Base-by-base conservation (phyloP, 1,140 invertebrate genomes). In the Alviniconcha marisindica region DNA sequence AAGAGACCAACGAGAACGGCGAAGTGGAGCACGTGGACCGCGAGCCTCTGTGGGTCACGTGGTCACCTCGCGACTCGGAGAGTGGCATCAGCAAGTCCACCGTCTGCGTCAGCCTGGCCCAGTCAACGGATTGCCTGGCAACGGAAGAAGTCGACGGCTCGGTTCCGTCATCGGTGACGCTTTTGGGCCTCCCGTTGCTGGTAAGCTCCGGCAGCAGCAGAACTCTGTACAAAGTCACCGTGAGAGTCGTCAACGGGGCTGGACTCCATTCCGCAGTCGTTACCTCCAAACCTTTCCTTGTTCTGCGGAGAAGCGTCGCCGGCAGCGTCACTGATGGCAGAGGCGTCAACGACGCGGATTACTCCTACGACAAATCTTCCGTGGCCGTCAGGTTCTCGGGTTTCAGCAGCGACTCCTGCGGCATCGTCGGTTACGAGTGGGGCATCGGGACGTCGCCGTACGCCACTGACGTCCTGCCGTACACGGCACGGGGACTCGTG, bases 381-480 rank as follows among this genome's bases (percentile, higher is more conserved):
- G 31, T 88, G 14, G 84, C 83, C n/a, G 80, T 87, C 28, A 77
- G 83, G 15, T 88, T 88, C 73, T 73, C 66, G 60, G 87, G 87
- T 10, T 88, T 88, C 83, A 82, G 85, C 79, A 87, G 86, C 82
- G 83, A 86, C 56, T 81, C 83, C 15, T 88, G 86, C 81, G 82
- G 76, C 54, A 86, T 88, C n/a, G 71, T 81, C 7, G 44, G 83
- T 12, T 88, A 86, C 80, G 86, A 88, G 80, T 88, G 87, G 87
- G 87, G 83, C 1, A 79, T 88, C 15, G 87, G 87, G 51, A 83
- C 83, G 28, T 56, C 84, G 21, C 84, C 87, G n/a, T 87, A 76
- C 31, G 73, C 69, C 18, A 87, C 82, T 31, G 86, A 88, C 73
- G 38, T 88, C 10, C 31, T 85, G n/a, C 83, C 84, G 18, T 88